Base-by-base conservation (phyloP, 2,888 invertebrate genomes). In the Halocaridina rubra region DNA sequence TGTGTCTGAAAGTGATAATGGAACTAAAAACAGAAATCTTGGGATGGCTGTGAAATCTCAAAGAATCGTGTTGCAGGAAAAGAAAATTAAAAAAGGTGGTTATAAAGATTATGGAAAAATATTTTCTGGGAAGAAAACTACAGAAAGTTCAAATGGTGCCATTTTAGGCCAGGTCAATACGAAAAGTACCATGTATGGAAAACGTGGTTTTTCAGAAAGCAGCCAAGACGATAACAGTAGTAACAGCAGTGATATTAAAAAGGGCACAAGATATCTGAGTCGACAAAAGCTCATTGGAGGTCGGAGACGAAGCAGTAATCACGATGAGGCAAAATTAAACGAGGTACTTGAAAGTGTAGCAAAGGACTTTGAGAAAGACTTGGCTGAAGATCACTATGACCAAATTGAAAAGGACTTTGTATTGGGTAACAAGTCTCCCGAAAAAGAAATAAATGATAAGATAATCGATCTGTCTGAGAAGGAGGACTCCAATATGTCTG, bases 341-440 rank as follows among this genome's bases (percentile, higher is more conserved):
- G 88, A 86, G 24, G 84, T 88, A 16, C 27, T 88, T 16, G 88
- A 84, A 29, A 84, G 80, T 80, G 88, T 88, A 8, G 88, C 88
- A 13, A 88, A 84, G 19, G 88, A 84, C 39, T 88, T 88, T 80
- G 86, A 85, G 32, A 82, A 78, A 13, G 85, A 88, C 46, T 84
- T 88, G 29, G 86, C 86, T 69, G 88, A 86, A 29, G 81, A 85
- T n/a, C 84, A 86, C 32, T 88, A 86, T 24, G 86, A 86, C 10
- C 80, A 86, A 33, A 77, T 88, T 22, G 88, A 88, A 46, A 80
- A 84, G 13, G 88, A 88, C 81, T 79, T 88, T n/a, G 82, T 82
- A 72, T 39, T 81, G 13, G 88, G 88, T 24, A 88, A 88, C 53
- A 88, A 88, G 33, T 85, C 85, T 61, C 88, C 88, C 0, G 88